These are phyloP conservation scores for Chymomyza procnemis DNA, from an alignment of 2,888 invertebrate genomes.

Conservation along the genomic window DNA sequence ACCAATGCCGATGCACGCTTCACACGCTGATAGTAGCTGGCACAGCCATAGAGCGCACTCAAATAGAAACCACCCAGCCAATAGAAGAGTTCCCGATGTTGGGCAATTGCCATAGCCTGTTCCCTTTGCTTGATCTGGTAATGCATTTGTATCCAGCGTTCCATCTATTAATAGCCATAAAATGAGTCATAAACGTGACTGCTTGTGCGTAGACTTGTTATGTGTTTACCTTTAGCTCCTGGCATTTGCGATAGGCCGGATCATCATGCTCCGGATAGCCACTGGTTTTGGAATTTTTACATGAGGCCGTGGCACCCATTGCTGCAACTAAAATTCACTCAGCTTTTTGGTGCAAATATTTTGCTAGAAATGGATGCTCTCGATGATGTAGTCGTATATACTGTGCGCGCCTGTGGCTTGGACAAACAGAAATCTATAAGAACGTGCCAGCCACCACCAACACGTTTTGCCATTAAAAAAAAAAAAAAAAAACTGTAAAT, in stretches of 20 bases:
- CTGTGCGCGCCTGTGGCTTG: background rate
- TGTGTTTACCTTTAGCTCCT: slow-evolving; percentile 67
- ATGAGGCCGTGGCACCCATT: slow-evolving; percentile 68
- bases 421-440: background rate
- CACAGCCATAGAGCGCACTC: slow-evolving; percentile 80
- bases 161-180: slow-evolving; percentile 81
- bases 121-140: slow-evolving; percentile 88
- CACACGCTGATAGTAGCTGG: slow-evolving; percentile 81
- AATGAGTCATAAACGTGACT: background rate
- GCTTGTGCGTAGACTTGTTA: background rate
- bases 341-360: background rate
- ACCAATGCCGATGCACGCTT: slow-evolving; percentile 82
- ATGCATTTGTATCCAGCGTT: slow-evolving; percentile 89
- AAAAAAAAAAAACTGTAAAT: no score
- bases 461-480: background rate
- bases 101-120: slow-evolving; percentile 85
- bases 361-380: no score
- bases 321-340: background rate
- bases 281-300: slow-evolving; percentile 45
- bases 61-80: slow-evolving; percentile 86
- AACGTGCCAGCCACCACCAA: background rate
- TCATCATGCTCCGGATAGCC: slow-evolving; percentile 69
- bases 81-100: slow-evolving; percentile 85
- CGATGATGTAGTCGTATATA: no score
- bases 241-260: slow-evolving; percentile 69